Evolutionary conservation across 2,113 vertebrate species (phyloP).

Genomic region (Daphoenositta chrysoptera): DNA sequence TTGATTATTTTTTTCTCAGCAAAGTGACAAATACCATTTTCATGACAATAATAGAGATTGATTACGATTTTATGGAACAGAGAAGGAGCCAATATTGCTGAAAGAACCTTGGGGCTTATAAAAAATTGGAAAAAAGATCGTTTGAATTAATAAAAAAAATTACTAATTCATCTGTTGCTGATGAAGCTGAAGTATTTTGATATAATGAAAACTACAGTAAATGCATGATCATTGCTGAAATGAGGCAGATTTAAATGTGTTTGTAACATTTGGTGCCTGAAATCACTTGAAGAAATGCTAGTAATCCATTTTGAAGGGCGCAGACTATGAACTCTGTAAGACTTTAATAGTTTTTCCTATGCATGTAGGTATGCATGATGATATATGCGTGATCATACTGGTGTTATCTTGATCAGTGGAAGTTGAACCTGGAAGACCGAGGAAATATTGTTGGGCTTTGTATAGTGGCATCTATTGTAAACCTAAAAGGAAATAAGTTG

Average conservation of each 20-base stretch:
- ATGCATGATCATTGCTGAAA: background rate
- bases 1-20: conserved; percentile 76
- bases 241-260: conserved; percentile 17
- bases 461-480: background rate
- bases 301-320: background rate
- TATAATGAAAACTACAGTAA: background rate
- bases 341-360: background rate
- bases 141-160: conserved; percentile 71
- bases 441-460: background rate
- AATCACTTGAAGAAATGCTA: conserved; percentile 10
- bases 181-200: conserved; percentile 50
- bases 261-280: background rate
- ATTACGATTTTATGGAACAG: conserved; percentile 73
- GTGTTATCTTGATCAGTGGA: background rate
- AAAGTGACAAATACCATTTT: conserved; percentile 80
- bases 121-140: conserved; percentile 59
- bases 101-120: conserved; percentile 56
- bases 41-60: conserved; percentile 81
- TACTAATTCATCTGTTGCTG: conserved; percentile 66
- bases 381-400: background rate
- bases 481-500: background rate
- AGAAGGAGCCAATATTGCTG: conserved; percentile 48
- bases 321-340: background rate
- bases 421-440: background rate
- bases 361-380: background rate